A percentile compares a stretch with the other conserved stretches of the same genome.
These are phyloP conservation scores for Anastrepha ludens DNA, from an alignment of 1,140 invertebrate genomes.

Conservation along the genomic window DNA sequence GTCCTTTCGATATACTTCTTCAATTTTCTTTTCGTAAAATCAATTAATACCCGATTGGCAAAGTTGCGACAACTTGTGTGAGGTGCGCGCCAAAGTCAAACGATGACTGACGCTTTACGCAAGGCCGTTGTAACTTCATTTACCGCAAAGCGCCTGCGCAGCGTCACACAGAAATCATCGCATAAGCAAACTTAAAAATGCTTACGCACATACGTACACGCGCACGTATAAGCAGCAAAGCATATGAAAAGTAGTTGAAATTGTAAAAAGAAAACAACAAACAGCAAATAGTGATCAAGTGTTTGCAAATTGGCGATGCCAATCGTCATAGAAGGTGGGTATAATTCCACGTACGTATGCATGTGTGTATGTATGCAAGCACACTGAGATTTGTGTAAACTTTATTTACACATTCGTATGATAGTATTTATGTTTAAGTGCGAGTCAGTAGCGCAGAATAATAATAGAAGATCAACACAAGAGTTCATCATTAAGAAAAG, in stretches of 20 bases:
- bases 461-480: conserved; percentile 7
- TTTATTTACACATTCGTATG: background rate
- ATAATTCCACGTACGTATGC: background rate
- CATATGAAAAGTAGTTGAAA: background rate
- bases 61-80: background rate
- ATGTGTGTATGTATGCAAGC: background rate
- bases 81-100: conserved; percentile 41
- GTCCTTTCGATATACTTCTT: background rate
- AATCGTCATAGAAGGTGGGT: background rate
- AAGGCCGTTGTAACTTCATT: conserved; percentile 48
- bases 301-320: conserved; percentile 26
- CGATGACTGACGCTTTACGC: conserved; percentile 31
- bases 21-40: background rate
- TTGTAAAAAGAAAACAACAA: background rate
- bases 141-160: conserved; percentile 47
- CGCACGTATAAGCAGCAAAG: background rate
- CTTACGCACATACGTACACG: background rate
- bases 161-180: background rate
- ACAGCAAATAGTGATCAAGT: background rate
- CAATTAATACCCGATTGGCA: background rate
- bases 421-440: background rate
- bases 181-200: background rate
- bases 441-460: background rate
- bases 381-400: background rate
- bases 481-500: background rate